These are phyloP conservation scores for Pollimyrus isidori DNA, from an alignment of 2,113 vertebrate genomes.

Conservation along the genomic window DNA sequence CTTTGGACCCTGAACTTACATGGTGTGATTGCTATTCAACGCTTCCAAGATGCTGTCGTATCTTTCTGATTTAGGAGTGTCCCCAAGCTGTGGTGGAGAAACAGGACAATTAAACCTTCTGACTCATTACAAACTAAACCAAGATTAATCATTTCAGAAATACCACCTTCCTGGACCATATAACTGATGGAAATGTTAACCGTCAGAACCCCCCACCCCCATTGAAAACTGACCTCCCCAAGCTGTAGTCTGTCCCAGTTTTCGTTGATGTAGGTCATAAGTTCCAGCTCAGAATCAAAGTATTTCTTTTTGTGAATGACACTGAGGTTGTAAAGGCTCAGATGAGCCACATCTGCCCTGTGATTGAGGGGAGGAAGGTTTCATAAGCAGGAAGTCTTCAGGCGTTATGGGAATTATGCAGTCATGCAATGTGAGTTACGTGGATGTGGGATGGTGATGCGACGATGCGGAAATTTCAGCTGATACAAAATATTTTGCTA, in stretches of 20 bases:
- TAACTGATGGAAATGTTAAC: not conserved
- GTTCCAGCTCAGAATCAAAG: constrained; percentile 92
- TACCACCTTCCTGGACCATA: not conserved
- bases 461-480: not conserved
- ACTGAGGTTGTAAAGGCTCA: constrained; percentile 97
- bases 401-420: not conserved
- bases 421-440: not conserved
- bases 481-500: not conserved
- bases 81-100: constrained; percentile 66
- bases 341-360: constrained; percentile 93
- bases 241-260: constrained; percentile 95
- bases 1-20: constrained; percentile 62
- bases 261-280: constrained; percentile 93
- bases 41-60: constrained; percentile 84
- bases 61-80: constrained; percentile 80
- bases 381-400: not conserved
- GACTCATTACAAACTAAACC: not conserved
- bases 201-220: not conserved
- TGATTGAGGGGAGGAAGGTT: constrained; percentile 9
- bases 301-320: constrained; percentile 99
- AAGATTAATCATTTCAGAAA: not conserved
- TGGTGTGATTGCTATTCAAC: constrained; percentile 88
- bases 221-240: constrained; percentile 67
- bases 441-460: not conserved
- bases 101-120: not conserved